phyloP scores from a whole-genome alignment of 2,113 vertebrate species.

The Semicossyphus pulcher region DNA sequence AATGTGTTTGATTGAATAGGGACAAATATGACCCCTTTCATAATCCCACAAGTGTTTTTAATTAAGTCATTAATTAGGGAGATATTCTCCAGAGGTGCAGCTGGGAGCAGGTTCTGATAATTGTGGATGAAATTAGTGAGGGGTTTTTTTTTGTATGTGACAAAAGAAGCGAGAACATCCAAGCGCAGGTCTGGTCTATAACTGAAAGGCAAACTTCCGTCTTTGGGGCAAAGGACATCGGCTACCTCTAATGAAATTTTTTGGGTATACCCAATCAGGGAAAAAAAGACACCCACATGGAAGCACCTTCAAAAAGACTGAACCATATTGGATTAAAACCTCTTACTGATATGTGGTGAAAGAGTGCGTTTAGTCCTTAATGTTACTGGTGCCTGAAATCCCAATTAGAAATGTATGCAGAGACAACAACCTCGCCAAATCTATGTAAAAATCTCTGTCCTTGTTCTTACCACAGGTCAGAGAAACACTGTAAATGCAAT shows the following conservation, averaged over 20 bases:
- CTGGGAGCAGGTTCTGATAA: constrained; percentile 57
- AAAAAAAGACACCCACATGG: no score
- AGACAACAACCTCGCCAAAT: not conserved
- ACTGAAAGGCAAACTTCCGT: not conserved
- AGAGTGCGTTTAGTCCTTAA: constrained; percentile 42
- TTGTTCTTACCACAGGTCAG: not conserved
- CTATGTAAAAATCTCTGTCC: not conserved
- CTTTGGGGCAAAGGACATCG: not conserved
- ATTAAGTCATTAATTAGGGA: constrained; percentile 82
- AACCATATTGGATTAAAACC: no score
- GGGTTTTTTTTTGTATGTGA: constrained; percentile 31
- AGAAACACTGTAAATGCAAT: constrained; percentile 6
- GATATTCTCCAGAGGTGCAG: constrained; percentile 62
- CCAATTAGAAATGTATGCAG: constrained; percentile 13
- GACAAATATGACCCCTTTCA: constrained; percentile 73
- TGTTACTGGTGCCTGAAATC: constrained; percentile 25
- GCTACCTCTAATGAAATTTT: not conserved
- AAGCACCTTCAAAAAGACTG: no score
- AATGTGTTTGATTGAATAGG: constrained; percentile 73
- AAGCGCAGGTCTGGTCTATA: constrained; percentile 15
- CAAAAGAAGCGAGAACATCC: constrained; percentile 37
- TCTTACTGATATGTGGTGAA: no score
- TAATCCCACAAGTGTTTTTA: constrained; percentile 75
- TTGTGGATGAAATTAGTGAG: constrained; percentile 44
- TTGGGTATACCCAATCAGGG: not conserved